Base-by-base conservation (phyloP, 2,797 vertebrate species). In the Coregonus ussuriensis region DNA sequence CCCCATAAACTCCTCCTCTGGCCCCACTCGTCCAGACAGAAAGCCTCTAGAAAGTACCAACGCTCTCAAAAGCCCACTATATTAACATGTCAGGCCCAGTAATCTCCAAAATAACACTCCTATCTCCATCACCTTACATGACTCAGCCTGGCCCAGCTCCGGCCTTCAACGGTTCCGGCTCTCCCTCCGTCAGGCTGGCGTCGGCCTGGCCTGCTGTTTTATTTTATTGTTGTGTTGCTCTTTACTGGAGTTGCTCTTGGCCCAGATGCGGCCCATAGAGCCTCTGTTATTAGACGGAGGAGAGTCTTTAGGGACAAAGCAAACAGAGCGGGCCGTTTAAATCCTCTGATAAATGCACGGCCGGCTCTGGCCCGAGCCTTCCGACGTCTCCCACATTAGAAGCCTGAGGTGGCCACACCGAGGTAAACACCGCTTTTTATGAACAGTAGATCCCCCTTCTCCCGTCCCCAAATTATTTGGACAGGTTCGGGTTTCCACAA, bases 401-500 rank as follows among this genome's bases (percentile, higher is more conserved):
- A 15, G 79, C 79, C 72, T 69, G 76, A 82, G 78, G 82, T 72
- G 31, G 79, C 79, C 82, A 74, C 83, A 82, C 74, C 82, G 85
- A 77, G 76, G 74, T 86, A 89, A 90, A 86, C 66, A 73, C 70
- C 66, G 66, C 84, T 77, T 80, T 82, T 83, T 82, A 84, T 76
- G 81, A 90, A 86, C 91, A 85, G 82, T 85, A 54, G 76, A 86
- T 86, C 85, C 80, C 59, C 7, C 2, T 11, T 76, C 69, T 79
- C 21, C 79, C 79, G 79, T 1, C 73, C 18, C 1, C 81, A 35
- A 88, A 82, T 92, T 93, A 91, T 93, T 86, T 93, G 77, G 82
- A 88, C 81, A 93, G 87, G 85, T 88, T 95, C 79, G 5, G 80
- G 89, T 94, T 93, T 90, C 93, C 81, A 81, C 83, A 90, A 87